Evolutionary conservation across 2,888 invertebrate genomes (phyloP).

Genomic region (Candidula unifasciata): DNA sequence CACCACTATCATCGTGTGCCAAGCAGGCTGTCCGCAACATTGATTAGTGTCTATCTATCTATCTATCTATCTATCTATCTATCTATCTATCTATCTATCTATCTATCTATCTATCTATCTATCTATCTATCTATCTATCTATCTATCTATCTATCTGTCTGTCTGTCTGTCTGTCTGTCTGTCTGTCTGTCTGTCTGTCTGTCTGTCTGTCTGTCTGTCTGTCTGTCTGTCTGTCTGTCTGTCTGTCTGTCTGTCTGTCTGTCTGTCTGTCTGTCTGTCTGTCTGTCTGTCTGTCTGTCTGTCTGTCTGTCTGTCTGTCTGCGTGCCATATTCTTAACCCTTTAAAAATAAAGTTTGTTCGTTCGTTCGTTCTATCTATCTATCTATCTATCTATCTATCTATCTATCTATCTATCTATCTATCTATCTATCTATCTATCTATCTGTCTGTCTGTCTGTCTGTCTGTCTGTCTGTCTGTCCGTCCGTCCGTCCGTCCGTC

Average conservation of each 20-base stretch:
- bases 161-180: too few species aligned
- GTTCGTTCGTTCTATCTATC: neutral
- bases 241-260: neutral
- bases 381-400: constrained; percentile 8
- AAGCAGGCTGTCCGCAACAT: too few species aligned
- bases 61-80: too few species aligned
- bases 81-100: too few species aligned
- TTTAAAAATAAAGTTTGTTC: too few species aligned
- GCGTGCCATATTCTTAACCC: too few species aligned
- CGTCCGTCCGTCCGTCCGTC: neutral
- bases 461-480: constrained; percentile 8
- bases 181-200: too few species aligned
- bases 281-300: constrained; percentile 23
- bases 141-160: too few species aligned
- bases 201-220: constrained; percentile 9
- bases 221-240: constrained; percentile 1
- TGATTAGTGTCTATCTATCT: too few species aligned
- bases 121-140: too few species aligned
- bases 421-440: constrained; percentile 8
- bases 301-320: neutral
- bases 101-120: too few species aligned
- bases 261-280: constrained; percentile 18
- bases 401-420: constrained; percentile 8
- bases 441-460: neutral
- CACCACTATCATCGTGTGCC: too few species aligned